Evolutionary conservation across 1,140 invertebrate species (phyloP).

Genomic region (Cyrtorhinus lividipennis): DNA sequence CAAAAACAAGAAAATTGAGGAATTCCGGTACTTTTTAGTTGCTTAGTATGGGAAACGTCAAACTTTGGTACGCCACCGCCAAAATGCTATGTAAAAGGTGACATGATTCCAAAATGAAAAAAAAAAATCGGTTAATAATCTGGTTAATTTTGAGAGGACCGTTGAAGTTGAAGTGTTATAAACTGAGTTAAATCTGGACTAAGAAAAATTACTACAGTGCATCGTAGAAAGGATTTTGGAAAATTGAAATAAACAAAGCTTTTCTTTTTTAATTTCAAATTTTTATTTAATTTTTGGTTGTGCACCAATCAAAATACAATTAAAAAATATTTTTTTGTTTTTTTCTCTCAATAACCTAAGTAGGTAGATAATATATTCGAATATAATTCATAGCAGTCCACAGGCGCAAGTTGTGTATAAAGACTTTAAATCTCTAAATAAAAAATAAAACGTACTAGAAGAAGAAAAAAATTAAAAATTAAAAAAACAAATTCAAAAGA

Average conservation of each 20-base stretch:
- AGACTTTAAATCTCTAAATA: constrained; percentile 6
- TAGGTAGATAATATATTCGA: constrained; percentile 9
- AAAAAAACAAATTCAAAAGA: too few species aligned
- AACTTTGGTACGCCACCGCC: constrained; percentile 2
- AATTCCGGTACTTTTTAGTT: constrained; percentile 12
- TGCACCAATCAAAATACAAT: constrained; percentile 3
- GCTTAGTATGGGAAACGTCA: neutral
- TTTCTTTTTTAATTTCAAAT: constrained; percentile 3
- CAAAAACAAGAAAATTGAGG: neutral
- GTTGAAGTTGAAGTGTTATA: neutral
- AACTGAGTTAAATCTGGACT: neutral
- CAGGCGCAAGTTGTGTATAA: constrained; percentile 20
- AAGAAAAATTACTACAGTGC: neutral
- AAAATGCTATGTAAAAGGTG: constrained; percentile 2
- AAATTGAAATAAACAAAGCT: neutral
- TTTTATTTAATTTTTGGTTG: constrained; percentile 8
- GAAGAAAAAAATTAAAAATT: constrained; percentile 4
- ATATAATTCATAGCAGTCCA: constrained; percentile 14
- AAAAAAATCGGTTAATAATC: neutral
- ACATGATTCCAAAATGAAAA: neutral
- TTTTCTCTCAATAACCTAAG: constrained; percentile 1
- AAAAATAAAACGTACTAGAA: constrained; percentile 9
- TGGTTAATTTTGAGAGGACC: neutral
- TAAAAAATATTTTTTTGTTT: constrained; percentile 10
- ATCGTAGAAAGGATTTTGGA: constrained; percentile 1